phyloP scores from a whole-genome alignment of 2,888 invertebrate genomes.

The Pseudoips prasinana region DNA sequence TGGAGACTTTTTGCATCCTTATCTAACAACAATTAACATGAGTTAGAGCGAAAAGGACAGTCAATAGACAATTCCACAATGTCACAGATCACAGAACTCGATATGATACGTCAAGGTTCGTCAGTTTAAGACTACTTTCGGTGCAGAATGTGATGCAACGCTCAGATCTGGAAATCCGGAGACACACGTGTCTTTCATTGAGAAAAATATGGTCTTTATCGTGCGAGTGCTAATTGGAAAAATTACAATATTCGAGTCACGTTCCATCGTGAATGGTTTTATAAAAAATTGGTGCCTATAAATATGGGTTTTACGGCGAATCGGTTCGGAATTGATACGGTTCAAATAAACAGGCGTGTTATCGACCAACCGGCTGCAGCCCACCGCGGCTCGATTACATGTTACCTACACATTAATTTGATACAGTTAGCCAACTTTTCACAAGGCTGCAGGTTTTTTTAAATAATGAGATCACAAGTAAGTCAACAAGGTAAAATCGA shows the following conservation, averaged over 20 bases:
- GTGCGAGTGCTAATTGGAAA: constrained; percentile 46
- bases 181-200: constrained; percentile 49
- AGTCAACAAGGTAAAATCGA: constrained; percentile 15
- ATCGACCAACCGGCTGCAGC: constrained; percentile 37
- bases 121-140: constrained; percentile 76
- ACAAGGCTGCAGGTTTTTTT: constrained; percentile 23
- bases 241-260: constrained; percentile 61
- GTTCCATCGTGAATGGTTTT: constrained; percentile 39
- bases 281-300: constrained; percentile 48
- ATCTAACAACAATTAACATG: constrained; percentile 55
- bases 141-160: constrained; percentile 66
- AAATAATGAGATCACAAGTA: constrained; percentile 26
- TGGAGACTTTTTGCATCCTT: constrained; percentile 57
- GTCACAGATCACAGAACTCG: constrained; percentile 65
- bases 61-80: constrained; percentile 60
- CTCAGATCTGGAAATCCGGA: constrained; percentile 50
- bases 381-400: constrained; percentile 19
- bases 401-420: constrained; percentile 28
- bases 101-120: constrained; percentile 64
- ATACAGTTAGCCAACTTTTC: constrained; percentile 29
- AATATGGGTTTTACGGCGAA: constrained; percentile 45
- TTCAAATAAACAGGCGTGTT: constrained; percentile 50
- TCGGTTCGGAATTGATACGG: constrained; percentile 46
- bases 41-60: constrained; percentile 50
- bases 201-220: constrained; percentile 56